Conservation (phyloP, 2,113 vertebrate species). For the Turdus rufiventris region DNA sequence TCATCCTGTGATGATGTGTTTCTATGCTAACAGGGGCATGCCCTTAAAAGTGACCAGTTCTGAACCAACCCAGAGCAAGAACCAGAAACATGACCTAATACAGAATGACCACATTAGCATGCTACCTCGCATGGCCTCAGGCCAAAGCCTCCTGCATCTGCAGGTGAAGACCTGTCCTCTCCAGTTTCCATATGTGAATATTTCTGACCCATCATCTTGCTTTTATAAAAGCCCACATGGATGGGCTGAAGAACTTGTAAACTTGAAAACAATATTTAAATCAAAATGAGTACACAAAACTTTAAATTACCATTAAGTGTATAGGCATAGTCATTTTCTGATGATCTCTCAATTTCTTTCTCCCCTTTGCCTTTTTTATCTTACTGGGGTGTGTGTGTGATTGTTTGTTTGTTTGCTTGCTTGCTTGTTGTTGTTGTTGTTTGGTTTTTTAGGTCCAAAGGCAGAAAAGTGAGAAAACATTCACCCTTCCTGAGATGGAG, state of each 20-base stretch:
- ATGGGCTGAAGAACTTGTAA: background rate
- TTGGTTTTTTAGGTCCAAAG: background rate
- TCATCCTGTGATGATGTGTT: no score
- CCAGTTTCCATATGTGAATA: background rate
- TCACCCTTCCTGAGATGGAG: background rate
- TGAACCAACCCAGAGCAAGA: no score
- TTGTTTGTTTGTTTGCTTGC: no score
- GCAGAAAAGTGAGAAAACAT: background rate
- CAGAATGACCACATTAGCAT: no score
- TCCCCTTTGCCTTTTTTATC: rapidly evolving
- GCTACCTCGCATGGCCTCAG: no score
- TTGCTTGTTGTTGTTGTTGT: no score
- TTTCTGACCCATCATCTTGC: background rate
- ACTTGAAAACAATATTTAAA: background rate
- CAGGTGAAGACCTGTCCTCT: no score
- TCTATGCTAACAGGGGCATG: no score
- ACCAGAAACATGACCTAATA: no score
- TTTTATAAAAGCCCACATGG: background rate
- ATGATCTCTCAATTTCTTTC: background rate
- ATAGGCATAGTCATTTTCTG: background rate
- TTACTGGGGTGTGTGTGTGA: no score
- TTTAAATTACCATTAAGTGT: background rate
- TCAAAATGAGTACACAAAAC: background rate
- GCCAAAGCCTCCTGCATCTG: no score
- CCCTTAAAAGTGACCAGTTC: no score